Evolutionary conservation across 2,113 vertebrate species (phyloP).

Genomic region (Struthio camelus): DNA sequence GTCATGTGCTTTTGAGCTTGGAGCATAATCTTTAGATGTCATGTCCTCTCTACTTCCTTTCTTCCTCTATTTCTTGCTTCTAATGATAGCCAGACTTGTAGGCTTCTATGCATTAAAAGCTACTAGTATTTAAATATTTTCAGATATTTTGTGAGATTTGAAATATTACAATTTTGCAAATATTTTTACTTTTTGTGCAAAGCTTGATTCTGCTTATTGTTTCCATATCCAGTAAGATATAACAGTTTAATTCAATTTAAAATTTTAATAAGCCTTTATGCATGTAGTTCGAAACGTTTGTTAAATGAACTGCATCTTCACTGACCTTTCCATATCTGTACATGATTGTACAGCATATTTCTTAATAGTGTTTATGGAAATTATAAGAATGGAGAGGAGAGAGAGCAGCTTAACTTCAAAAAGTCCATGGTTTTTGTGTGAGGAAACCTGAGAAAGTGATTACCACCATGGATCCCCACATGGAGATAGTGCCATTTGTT

Average conservation of each 20-base stretch:
- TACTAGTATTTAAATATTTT: background rate
- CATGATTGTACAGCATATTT: background rate
- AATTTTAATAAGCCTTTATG: background rate
- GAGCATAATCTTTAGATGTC: background rate
- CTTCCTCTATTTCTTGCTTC: background rate
- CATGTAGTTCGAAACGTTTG: background rate
- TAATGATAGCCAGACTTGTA: background rate
- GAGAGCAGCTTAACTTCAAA: background rate
- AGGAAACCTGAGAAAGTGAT: background rate
- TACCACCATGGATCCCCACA: background rate
- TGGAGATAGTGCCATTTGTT: background rate
- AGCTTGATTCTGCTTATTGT: background rate
- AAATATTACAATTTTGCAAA: background rate
- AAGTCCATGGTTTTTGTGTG: background rate
- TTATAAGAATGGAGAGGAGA: background rate
- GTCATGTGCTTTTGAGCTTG: background rate
- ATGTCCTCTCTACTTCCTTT: background rate
- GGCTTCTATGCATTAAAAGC: rapidly evolving
- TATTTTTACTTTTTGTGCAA: background rate
- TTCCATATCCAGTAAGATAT: background rate
- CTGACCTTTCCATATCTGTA: background rate
- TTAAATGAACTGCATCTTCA: background rate
- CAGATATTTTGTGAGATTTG: background rate
- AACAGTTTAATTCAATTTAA: background rate
- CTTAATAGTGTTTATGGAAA: background rate